Conservation (phyloP, 1,140 invertebrate species). For the Drosophila albomicans region DNA sequence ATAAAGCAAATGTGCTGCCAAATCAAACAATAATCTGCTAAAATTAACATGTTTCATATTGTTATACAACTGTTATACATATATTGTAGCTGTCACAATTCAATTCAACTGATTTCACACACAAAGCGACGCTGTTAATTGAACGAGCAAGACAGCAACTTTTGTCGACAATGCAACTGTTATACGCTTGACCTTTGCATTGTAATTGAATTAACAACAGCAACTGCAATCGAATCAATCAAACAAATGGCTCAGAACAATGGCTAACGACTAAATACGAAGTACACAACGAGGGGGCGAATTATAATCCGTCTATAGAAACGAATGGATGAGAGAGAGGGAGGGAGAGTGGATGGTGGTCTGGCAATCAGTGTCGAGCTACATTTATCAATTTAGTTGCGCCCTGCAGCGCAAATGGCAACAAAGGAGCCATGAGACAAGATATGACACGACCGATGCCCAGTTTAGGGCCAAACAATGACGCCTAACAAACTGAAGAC, state of each 20-base stretch:
- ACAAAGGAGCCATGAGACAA: conserved; percentile 60
- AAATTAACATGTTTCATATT: too few relatives aligned
- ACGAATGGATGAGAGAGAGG: background rate
- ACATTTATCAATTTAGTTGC: conserved; percentile 79
- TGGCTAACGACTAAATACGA: background rate
- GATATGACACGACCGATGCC: conserved; percentile 62
- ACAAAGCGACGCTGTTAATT: too few relatives aligned
- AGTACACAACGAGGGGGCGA: background rate
- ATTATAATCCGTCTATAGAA: too few relatives aligned
- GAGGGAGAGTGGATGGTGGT: background rate
- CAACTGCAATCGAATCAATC: conserved; percentile 59
- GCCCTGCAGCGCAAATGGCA: conserved; percentile 65
- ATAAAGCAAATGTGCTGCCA: too few relatives aligned
- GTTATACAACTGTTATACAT: too few relatives aligned
- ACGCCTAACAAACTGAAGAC: conserved; percentile 72
- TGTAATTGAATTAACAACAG: conserved; percentile 14
- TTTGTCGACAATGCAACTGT: too few relatives aligned
- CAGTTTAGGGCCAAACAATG: conserved; percentile 59
- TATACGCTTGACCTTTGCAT: background rate
- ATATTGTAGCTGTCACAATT: too few relatives aligned
- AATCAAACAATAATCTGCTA: too few relatives aligned
- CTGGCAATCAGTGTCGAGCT: conserved; percentile 55
- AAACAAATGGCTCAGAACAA: conserved; percentile 50
- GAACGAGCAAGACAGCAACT: too few relatives aligned
- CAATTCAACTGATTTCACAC: too few relatives aligned